Conservation (phyloP, 2,797 vertebrate species). For the Serranus cabrilla region DNA sequence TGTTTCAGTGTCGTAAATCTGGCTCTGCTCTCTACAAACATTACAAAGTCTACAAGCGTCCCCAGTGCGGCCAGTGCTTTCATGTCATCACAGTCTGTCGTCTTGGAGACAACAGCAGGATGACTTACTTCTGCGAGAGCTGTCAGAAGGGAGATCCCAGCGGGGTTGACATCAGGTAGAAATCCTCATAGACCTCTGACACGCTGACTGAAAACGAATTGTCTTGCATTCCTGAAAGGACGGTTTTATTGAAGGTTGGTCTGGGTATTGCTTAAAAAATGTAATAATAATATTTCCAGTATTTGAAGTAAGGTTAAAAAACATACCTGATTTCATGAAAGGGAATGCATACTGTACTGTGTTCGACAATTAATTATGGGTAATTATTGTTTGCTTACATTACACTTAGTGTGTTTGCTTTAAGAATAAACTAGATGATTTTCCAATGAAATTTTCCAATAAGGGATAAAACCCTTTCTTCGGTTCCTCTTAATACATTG, state of each 20-base stretch:
- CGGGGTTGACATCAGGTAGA: constrained; percentile 86
- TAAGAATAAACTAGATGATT: neutral
- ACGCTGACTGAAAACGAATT: constrained; percentile 27
- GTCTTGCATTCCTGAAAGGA: constrained; percentile 20
- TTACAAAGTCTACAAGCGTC: constrained; percentile 92
- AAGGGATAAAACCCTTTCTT: neutral
- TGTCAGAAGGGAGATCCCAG: constrained; percentile 91
- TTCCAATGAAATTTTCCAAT: neutral
- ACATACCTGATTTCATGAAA: neutral
- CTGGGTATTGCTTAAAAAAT: neutral
- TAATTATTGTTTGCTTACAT: neutral
- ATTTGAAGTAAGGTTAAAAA: neutral
- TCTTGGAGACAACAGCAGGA: constrained; percentile 91
- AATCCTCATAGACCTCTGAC: constrained; percentile 28
- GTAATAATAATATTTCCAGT: neutral
- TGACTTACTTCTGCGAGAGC: constrained; percentile 93
- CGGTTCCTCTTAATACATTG: neutral
- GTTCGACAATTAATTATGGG: neutral
- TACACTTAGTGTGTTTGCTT: neutral
- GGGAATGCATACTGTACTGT: neutral
- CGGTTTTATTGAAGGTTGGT: neutral
- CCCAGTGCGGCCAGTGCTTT: constrained; percentile 87
- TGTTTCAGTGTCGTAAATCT: constrained; percentile 88
- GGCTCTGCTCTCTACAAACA: constrained; percentile 89
- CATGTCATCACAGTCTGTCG: constrained; percentile 90